Conservation (phyloP, 2,113 vertebrate species). For the Anarrhichthys ocellatus region DNA sequence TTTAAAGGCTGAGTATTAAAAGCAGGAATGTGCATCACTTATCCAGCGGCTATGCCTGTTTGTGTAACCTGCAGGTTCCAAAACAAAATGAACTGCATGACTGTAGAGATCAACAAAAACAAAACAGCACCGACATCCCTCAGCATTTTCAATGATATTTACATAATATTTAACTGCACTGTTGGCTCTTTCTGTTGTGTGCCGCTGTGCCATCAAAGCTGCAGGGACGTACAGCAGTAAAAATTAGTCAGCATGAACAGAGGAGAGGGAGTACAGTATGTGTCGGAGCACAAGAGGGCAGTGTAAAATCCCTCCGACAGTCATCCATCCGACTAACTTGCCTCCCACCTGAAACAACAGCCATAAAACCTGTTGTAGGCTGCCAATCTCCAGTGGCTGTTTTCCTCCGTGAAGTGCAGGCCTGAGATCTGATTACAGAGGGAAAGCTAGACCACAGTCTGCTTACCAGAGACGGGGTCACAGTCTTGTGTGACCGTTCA, state of each 20-base stretch:
- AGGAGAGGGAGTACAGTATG: conserved; percentile 67
- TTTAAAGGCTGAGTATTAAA: conserved; percentile 48
- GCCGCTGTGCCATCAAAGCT: conserved; percentile 45
- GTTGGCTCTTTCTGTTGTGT: conserved; percentile 48
- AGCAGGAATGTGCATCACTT: conserved; percentile 25
- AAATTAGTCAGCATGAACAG: conserved; percentile 59
- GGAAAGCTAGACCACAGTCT: conserved; percentile 86
- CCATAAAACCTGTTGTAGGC: conserved; percentile 81
- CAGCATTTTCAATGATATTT: conserved; percentile 47
- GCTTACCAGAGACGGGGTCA: conserved; percentile 86
- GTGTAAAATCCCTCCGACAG: conserved; percentile 81
- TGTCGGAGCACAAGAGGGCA: conserved; percentile 83
- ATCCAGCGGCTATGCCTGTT: conserved; percentile 20
- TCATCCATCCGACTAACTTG: conserved; percentile 70
- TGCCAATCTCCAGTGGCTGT: conserved; percentile 72
- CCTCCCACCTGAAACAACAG: conserved; percentile 87
- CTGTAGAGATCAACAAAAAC: conserved; percentile 36
- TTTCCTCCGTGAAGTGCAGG: conserved; percentile 57
- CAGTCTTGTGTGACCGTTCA: conserved; percentile 87
- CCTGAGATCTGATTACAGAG: conserved; percentile 88
- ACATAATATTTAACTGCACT: conserved; percentile 45
- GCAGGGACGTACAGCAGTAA: conserved; percentile 45
- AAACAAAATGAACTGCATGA: conserved; percentile 17
- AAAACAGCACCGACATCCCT: conserved; percentile 24
- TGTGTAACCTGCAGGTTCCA: conserved; percentile 35